These are phyloP conservation scores for Sigmodon hispidus DNA, from an alignment of 2,113 vertebrate species.

Conservation along the genomic window DNA sequence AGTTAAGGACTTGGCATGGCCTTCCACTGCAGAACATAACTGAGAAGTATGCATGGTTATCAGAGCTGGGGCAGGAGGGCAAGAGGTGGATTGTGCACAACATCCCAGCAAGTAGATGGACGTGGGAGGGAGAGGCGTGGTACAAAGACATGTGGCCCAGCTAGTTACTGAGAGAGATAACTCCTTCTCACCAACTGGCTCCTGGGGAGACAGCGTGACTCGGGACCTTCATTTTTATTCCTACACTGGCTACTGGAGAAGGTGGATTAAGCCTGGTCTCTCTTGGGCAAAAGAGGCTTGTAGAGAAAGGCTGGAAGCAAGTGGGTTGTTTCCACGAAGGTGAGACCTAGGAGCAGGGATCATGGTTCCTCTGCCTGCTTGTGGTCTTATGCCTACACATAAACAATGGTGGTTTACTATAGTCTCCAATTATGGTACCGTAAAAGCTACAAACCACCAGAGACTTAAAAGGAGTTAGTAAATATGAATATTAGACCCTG, in stretches of 20 bases:
- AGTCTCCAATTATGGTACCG: neutral
- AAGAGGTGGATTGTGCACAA: neutral
- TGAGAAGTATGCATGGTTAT: fast-evolving
- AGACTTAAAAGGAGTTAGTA: neutral
- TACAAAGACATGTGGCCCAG: neutral
- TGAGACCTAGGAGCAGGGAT: neutral
- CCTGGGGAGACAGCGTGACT: neutral
- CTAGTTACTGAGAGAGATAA: slow-evolving; percentile 24
- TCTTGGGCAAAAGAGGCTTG: neutral
- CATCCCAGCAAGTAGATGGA: too few relatives aligned
- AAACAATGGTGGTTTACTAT: neutral
- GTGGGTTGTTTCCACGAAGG: neutral
- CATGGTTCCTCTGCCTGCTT: neutral
- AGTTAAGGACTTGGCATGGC: neutral
- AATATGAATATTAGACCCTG: neutral
- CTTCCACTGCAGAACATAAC: neutral
- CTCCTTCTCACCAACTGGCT: slow-evolving; percentile 60
- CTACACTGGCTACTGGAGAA: neutral
- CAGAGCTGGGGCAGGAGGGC: neutral
- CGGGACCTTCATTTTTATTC: neutral
- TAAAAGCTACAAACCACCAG: neutral
- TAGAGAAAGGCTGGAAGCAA: neutral
- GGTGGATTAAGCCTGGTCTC: neutral
- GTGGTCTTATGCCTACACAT: neutral
- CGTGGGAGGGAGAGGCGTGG: neutral